Percentiles rank a stretch among this genome's conserved stretches.
These are phyloP conservation scores for Hemiscyllium ocellatum DNA, from an alignment of 2,113 vertebrate species.

Conservation along the genomic window DNA sequence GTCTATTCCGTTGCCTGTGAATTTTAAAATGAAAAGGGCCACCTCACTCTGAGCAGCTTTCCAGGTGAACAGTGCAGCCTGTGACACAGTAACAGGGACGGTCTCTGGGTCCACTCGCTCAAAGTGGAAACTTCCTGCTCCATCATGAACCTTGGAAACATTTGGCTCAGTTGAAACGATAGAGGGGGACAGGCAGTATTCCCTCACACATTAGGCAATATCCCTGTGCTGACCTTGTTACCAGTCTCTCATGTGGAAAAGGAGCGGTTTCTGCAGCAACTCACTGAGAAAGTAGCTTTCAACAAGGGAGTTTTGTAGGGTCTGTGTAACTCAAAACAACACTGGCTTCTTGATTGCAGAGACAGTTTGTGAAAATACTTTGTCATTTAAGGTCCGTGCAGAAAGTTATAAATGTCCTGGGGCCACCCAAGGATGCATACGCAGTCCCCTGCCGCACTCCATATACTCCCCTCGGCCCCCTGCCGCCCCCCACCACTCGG, in stretches of 20 bases:
- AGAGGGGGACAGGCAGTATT: background rate
- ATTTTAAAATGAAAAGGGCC: background rate
- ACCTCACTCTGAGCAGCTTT: background rate
- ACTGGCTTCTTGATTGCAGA: no score
- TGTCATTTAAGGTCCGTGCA: background rate
- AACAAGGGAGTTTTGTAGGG: no score
- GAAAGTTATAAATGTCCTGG: background rate
- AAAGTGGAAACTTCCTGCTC: no score
- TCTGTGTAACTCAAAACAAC: background rate
- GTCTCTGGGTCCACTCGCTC: no score
- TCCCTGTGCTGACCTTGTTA: background rate
- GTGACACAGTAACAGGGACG: background rate
- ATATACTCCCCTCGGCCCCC: no score
- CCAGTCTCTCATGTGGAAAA: background rate
- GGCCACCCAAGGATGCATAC: no score
- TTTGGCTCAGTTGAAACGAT: background rate
- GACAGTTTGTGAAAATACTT: no score
- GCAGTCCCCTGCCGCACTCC: no score
- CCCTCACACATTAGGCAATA: background rate
- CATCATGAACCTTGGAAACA: background rate
- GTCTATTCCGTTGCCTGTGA: background rate
- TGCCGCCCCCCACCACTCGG: no score
- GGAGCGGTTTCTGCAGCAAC: background rate
- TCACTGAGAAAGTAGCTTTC: background rate
- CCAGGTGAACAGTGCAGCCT: no score